Evolutionary conservation across 2,113 vertebrate genomes (phyloP), one percentile per base, ranked within the genome.

Genomic region (Orthonyx spaldingii): DNA sequence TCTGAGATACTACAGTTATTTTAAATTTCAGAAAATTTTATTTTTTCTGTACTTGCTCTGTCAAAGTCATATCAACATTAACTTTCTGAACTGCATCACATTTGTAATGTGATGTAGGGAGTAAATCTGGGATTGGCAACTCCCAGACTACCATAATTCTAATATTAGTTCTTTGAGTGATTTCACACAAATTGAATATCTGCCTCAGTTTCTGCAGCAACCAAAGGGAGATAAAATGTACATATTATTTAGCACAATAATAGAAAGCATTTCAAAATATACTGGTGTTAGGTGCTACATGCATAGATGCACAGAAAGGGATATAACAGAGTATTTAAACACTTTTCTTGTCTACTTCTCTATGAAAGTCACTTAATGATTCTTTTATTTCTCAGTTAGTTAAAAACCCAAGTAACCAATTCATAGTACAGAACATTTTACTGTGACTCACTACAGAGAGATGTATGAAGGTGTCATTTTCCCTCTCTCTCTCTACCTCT

Each of bases 321-420:
- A 41, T 35, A 30, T 22, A 71, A 61, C 8, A 68, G 16, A 30
- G 2, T 32, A 27, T 39, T 47, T 76, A 89, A 93, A 82, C 49
- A 23, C 39, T 63, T 83, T 91, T 72, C 53, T 75, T 35, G 7
- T 63, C 24, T 53, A 22, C 30, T 52, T 74, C 65, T 65, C 82
- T 66, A 55, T 53, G 22, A 16, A 91, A 85, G 23, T 46, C 24
- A 79, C 27, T 64, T 87, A 87, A 91, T 60, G 42, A 12, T 74
- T 74, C 35, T 75, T 84, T 60, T 55, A 86, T 77, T 87, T 84
- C 64, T 87, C 89, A 87, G 42, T 70, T 55, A 70, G 42, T 81
- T 91, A 76, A 91, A 96, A 93, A 53, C 18, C 8, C 56, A 89
- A 89, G 69, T 84, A 94, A 93, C 21, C 56, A 93, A 47, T 81